Evolutionary conservation across 2,113 vertebrate genomes (phyloP).

Genomic region (Antennarius striatus): DNA sequence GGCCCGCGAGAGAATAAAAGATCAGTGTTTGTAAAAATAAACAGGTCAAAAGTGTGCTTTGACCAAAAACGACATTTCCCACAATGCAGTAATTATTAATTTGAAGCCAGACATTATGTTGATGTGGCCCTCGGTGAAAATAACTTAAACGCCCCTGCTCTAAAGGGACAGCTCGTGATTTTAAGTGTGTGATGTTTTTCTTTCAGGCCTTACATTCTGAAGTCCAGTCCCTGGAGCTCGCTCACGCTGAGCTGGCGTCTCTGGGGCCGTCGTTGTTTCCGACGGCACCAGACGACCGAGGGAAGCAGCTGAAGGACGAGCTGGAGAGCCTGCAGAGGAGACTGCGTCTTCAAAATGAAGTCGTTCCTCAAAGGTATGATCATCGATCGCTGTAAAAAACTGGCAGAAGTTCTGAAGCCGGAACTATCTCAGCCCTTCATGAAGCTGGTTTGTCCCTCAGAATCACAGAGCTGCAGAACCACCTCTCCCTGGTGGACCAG

Average conservation of each 20-base stretch:
- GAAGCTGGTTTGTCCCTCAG: slow-evolving; percentile 67
- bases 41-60: too few species aligned
- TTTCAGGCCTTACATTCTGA: slow-evolving; percentile 83
- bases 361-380: slow-evolving; percentile 80
- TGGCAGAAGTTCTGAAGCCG: too few species aligned
- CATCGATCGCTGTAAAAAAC: not conserved
- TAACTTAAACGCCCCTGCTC: not conserved
- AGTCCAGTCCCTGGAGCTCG: slow-evolving; percentile 70
- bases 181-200: not conserved
- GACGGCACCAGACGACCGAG: slow-evolving; percentile 78
- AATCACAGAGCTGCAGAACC: slow-evolving; percentile 83
- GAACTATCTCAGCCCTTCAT: too few species aligned
- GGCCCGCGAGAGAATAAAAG: too few species aligned
- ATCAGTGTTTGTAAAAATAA: too few species aligned
- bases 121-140: too few species aligned
- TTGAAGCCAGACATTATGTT: too few species aligned
- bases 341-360: slow-evolving; percentile 75
- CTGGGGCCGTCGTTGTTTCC: slow-evolving; percentile 80
- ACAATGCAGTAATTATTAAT: too few species aligned
- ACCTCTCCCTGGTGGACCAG: slow-evolving; percentile 82
- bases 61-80: too few species aligned
- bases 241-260: slow-evolving; percentile 76
- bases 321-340: slow-evolving; percentile 81
- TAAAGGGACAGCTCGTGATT: not conserved
- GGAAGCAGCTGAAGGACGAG: slow-evolving; percentile 77